Conservation (phyloP, 2,888 invertebrate species). For the Dynastes tityus region DNA sequence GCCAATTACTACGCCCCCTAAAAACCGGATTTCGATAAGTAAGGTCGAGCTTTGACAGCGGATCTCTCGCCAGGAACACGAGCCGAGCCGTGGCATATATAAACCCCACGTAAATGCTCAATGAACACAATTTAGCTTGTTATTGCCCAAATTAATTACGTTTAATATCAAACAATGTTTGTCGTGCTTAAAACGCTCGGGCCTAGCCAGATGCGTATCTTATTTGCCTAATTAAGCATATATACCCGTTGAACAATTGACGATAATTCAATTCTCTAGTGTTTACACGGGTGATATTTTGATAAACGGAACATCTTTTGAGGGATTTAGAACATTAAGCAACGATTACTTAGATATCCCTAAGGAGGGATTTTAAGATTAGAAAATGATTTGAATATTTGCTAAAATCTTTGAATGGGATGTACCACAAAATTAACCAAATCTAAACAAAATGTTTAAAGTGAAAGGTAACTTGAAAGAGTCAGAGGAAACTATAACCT, state of each 20-base stretch:
- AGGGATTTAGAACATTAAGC: too few species aligned
- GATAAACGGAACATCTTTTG: not conserved
- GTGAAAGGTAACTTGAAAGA: too few species aligned
- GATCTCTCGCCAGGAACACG: constrained; percentile 1
- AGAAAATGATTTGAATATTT: too few species aligned
- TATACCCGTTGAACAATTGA: not conserved
- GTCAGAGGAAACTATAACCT: too few species aligned
- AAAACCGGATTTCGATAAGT: constrained; percentile 8
- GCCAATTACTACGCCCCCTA: not conserved
- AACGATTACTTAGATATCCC: too few species aligned
- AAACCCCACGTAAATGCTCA: constrained; percentile 5
- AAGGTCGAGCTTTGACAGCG: constrained; percentile 1
- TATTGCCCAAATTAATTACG: constrained; percentile 1
- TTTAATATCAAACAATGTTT: constrained; percentile 13
- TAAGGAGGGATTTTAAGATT: too few species aligned
- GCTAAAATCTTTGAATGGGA: too few species aligned
- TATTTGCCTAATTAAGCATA: constrained; percentile 7
- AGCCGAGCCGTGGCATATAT: not conserved
- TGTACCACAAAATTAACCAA: too few species aligned
- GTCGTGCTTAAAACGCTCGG: not conserved
- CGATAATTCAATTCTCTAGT: not conserved
- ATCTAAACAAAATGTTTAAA: too few species aligned
- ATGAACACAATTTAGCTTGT: constrained; percentile 15
- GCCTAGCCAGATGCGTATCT: not conserved
- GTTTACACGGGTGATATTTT: not conserved